These are phyloP conservation scores for Bombycilla garrulus DNA, from an alignment of 2,113 vertebrate species.

Conservation along the genomic window DNA sequence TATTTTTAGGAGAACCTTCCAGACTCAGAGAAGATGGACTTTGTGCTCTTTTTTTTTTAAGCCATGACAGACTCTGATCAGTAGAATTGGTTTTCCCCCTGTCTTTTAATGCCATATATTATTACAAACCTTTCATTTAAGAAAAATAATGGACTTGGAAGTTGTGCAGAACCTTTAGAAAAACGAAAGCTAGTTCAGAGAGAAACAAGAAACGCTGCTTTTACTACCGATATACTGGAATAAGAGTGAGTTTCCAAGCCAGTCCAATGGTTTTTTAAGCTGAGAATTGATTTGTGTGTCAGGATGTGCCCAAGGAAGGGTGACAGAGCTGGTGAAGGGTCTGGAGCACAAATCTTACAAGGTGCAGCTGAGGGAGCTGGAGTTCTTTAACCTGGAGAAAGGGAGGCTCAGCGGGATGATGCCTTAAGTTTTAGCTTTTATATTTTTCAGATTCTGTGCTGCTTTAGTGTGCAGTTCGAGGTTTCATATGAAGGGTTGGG, in stretches of 20 bases:
- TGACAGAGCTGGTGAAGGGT: background rate
- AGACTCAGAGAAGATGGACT: background rate
- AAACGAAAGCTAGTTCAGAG: background rate
- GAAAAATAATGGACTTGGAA: background rate
- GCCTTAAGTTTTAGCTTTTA: too few species aligned
- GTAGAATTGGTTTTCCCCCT: background rate
- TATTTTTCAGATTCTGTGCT: too few species aligned
- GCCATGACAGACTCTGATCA: background rate
- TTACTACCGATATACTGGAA: background rate
- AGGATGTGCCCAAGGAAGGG: background rate
- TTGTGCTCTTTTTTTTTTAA: background rate
- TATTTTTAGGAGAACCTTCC: background rate
- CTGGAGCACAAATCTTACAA: background rate
- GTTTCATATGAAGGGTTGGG: too few species aligned
- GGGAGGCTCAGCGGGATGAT: background rate
- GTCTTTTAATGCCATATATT: background rate
- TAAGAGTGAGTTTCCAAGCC: background rate
- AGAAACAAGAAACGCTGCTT: background rate
- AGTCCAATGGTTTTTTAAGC: background rate
- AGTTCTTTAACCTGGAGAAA: background rate
- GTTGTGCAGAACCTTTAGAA: background rate
- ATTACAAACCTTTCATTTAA: background rate
- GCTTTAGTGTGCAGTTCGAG: too few species aligned
- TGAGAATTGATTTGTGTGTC: background rate
- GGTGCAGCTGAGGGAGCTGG: background rate